phyloP scores from a whole-genome alignment of 2,113 vertebrate genomes.

The Nothoprocta perdicaria region DNA sequence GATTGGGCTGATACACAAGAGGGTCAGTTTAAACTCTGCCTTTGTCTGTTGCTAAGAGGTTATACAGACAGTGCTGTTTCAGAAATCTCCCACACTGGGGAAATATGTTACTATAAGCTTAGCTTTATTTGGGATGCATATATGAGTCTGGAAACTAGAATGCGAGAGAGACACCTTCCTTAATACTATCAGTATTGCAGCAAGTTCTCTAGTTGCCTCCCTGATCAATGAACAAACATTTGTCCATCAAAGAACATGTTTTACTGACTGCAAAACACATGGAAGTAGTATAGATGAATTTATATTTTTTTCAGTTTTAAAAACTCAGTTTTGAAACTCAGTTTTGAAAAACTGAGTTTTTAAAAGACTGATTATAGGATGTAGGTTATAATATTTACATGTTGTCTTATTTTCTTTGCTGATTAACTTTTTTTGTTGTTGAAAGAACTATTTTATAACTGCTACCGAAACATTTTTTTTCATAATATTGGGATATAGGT shows the following conservation, averaged over 20 bases:
- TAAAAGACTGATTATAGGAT: not conserved
- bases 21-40: not conserved
- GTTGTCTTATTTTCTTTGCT: not conserved
- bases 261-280: not conserved
- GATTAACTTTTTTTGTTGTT: not conserved
- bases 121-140: not conserved
- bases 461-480: not conserved
- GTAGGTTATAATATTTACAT: not conserved
- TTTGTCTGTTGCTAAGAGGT: not conserved
- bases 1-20: not conserved
- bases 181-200: not conserved
- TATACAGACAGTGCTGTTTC: not conserved
- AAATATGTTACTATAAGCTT: not conserved
- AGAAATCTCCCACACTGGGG: not conserved
- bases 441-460: not conserved
- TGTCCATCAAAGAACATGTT: not conserved
- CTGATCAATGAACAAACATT: not conserved
- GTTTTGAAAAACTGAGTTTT: accelerated
- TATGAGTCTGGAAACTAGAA: not conserved
- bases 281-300: not conserved
- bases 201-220: not conserved
- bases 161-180: not conserved
- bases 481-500: not conserved
- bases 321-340: no score
- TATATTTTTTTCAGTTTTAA: not conserved